Evolutionary conservation across 2,888 invertebrate species (phyloP), one percentile per base, ranked within the genome.

Genomic region (Dolichopus griseipennis): DNA sequence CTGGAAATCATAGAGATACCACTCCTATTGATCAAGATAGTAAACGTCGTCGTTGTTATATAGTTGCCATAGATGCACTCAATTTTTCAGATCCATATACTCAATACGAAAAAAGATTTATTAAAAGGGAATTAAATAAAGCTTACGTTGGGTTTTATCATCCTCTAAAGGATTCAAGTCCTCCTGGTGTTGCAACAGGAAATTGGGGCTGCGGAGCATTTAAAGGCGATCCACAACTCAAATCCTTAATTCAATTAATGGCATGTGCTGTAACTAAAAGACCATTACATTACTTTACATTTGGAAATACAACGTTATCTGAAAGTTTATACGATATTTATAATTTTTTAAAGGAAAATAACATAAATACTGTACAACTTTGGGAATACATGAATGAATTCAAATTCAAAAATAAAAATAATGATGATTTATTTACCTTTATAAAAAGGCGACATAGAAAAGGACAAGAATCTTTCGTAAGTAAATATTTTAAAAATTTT

Each of bases 161-260:
- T 21, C 70, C 69, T 15, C 75, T 78, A 63, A 1, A 2, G 1
- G 76, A 78, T 71, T 81, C 80, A 37, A 81, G 78, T 65, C 81
- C 84, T 71, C 85, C 86, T 0, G 86, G 89, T 0, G 86, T 96
- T 0, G 95, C 94, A 1, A 93, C 94, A 0, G 96, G 96, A 9
- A 96, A 96, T 83, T 97, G 96, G 96, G 96, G 97, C 5, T 95
- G 95, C 82, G 95, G 95, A 0, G 94, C 92, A 0, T 95, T 92
- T 80, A 85, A 88, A 1, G 95, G 95, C 0, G 87, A 89, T 66
- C 83, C 89, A 0, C 83, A 84, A 7, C 81, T 92, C 1, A 92
- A 92, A 81, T 86, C 88, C 0, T 78, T 95, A 43, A 79, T 95
- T 61, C 95, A 95, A 78, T 76, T 92, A 64, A 87, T 91, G 85